Evolutionary conservation across 2,797 vertebrate genomes (phyloP).

Genomic region (Liparis tanakae): DNA sequence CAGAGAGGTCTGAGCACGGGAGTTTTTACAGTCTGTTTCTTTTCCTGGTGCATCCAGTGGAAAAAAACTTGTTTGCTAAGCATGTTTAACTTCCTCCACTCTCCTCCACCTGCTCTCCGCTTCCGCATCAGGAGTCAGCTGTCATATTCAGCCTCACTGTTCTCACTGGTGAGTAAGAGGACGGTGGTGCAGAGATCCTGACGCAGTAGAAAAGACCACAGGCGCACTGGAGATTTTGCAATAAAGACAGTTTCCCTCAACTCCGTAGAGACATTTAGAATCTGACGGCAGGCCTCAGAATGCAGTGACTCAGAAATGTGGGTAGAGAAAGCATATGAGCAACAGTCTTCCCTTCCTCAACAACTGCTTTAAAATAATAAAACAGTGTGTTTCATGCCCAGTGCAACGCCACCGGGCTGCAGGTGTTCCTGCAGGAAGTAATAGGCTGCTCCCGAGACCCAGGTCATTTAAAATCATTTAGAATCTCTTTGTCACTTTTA

Average conservation of each 20-base stretch:
- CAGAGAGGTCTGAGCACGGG: background rate
- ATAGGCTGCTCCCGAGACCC: background rate
- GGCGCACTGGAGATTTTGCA: background rate
- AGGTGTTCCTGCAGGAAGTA: conserved; percentile 2
- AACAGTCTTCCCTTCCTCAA: background rate
- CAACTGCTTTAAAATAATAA: conserved; percentile 1
- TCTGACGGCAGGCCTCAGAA: background rate
- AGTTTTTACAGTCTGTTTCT: conserved; percentile 1
- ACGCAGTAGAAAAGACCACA: background rate
- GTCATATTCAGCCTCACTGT: conserved; percentile 18
- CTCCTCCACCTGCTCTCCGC: conserved; percentile 14
- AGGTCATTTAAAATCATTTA: background rate
- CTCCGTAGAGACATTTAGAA: background rate
- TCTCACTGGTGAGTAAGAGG: conserved; percentile 14
- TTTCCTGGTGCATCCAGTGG: conserved; percentile 10
- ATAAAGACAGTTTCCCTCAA: background rate
- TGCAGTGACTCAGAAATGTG: background rate
- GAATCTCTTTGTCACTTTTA: background rate
- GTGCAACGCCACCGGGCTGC: background rate
- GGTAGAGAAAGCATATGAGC: background rate
- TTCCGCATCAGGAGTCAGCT: conserved; percentile 26
- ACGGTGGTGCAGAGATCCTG: conserved; percentile 22
- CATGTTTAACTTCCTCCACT: conserved; percentile 31
- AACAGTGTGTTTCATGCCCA: background rate
- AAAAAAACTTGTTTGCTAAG: conserved; percentile 35